phyloP scores from a whole-genome alignment of 2,797 vertebrate genomes.

The Neoniphon sammara region DNA sequence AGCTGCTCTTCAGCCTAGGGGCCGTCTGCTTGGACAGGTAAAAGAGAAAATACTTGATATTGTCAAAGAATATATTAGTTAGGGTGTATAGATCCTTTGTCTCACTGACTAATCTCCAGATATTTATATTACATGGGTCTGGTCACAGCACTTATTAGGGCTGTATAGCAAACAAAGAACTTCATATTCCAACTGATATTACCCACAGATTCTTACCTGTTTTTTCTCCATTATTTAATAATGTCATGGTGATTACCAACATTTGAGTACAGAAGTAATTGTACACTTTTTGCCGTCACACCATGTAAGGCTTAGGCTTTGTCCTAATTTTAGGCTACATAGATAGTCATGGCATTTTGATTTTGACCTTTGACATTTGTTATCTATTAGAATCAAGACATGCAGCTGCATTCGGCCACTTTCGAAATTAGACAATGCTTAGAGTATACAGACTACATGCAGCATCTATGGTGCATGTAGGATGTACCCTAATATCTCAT shows the following conservation, averaged over 20 bases:
- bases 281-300: neutral
- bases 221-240: neutral
- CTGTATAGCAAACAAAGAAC: too few species aligned
- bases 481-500: too few species aligned
- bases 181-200: neutral
- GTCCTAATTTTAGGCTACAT: too few species aligned
- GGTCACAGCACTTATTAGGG: neutral
- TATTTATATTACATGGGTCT: neutral
- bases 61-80: neutral
- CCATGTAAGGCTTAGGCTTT: neutral
- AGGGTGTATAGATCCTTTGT: neutral
- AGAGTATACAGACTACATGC: too few species aligned
- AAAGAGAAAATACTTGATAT: neutral
- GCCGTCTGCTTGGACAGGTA: constrained; percentile 98
- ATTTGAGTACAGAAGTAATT: neutral
- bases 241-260: neutral
- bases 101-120: neutral
- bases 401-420: too few species aligned
- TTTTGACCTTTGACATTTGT: neutral
- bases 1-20: constrained; percentile 95
- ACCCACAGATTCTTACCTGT: neutral
- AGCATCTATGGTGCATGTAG: too few species aligned
- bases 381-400: neutral
- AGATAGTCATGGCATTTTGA: neutral
- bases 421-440: too few species aligned